Percentiles rank a stretch among this genome's conserved stretches.
phyloP scores from a whole-genome alignment of 2,113 vertebrate species.

The Rhombomys opimus region DNA sequence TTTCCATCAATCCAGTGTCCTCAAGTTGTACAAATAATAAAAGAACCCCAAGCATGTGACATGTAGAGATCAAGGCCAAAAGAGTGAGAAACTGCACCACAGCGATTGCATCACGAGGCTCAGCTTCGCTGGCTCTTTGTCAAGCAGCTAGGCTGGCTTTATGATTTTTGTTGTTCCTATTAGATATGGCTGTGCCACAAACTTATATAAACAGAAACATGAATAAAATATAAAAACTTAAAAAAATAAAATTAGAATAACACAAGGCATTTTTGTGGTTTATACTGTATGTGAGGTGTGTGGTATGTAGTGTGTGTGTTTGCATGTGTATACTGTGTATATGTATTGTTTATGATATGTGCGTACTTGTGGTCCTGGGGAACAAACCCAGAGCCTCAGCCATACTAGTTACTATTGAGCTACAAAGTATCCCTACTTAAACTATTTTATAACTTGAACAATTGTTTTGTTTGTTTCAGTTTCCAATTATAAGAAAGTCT shows the following conservation, averaged over 20 bases:
- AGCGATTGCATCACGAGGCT: no score
- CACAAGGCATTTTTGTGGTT: neutral
- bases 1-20: no score
- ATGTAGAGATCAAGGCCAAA: no score
- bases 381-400: neutral
- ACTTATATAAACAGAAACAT: no score
- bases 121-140: no score
- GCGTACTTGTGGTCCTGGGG: neutral
- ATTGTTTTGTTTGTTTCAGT: conserved; percentile 17
- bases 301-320: neutral
- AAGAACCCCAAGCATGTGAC: no score
- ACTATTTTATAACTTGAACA: neutral
- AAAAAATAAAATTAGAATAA: neutral
- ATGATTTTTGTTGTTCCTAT: no score
- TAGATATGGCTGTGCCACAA: no score
- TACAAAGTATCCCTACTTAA: neutral
- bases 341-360: neutral
- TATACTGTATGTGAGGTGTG: neutral
- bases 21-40: no score
- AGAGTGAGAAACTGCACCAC: no score
- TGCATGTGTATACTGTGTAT: neutral
- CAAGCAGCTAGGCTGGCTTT: no score
- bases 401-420: neutral
- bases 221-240: no score
- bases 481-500: neutral